Base-by-base conservation (phyloP, 2,797 vertebrate species). In the Ibycter americanus region DNA sequence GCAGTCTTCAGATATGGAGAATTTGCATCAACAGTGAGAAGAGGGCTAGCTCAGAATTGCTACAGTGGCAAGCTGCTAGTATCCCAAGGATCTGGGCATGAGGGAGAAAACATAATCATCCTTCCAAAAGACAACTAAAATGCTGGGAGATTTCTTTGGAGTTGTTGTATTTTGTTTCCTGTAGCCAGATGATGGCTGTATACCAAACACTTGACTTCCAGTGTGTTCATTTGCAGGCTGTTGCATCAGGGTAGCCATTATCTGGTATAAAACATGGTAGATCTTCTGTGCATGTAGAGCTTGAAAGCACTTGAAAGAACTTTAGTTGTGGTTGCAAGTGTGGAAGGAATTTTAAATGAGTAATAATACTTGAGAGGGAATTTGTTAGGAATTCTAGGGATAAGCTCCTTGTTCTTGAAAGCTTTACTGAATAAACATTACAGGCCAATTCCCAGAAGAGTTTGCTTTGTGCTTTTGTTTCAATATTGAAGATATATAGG, bases 331-430 rank as follows among this genome's bases (percentile, higher is more conserved):
- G 34, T 76, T 94, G 12, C 31, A 47, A 88, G 80, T 29, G 68
- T 87, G 81, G 81, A 83, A 95, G 87, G 91, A 94, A 89, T 91
- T 94, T 91, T 56, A 83, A 93, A 6, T 71, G 74, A 93, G 59
- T 81, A 74, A 62, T 82, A 34, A 49, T 89, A 42, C 55, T 92
- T 0, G 0, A 89, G 91, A 95, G 63, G 47, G 86, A 87, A 32
- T 95, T 92, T 93, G 92, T 87, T 62, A 90, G 90, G 90, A 95
- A 84, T 95, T 92, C 55, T 54, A 81, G n/a, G 62, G 70, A 42
- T 93, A 85, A 83, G 61, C 72, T 88, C 25, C 79, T 95, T 81
- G 58, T 83, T 83, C 87, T 65, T 61, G 78, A 93, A 62, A 76
- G 81, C 78, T 72, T 88, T 61, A 54, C 88, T 76, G 83, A 49